Evolutionary conservation across 2,113 vertebrate species (phyloP), one percentile per base, ranked within the genome.

Genomic region (Caranx melampygus): DNA sequence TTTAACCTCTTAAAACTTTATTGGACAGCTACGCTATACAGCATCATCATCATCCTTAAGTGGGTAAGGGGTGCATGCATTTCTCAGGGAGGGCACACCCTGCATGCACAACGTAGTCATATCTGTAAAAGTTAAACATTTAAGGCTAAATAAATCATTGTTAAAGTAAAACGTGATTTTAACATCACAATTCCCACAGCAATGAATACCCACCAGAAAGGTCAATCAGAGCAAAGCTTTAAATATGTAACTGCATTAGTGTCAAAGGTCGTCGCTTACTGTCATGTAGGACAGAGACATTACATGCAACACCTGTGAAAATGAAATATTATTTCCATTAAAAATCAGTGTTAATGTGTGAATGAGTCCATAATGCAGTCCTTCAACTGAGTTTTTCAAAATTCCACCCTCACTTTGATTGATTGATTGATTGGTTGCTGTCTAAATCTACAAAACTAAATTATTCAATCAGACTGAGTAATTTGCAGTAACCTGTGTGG

Each of bases 1-100:
- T 47, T 49, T 57, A 58, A 33, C 59, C 80, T 85, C 74, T 90
- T 92, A 88, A 91, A 93, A 81, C 69, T 94, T 95, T 95, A 94
- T 93, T 86, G 87, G 78, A 68, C 68, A 40, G 34, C 55, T 60
- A 4, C 34, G 52, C 55, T 51, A 33, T 73, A 82, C 55, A 86
- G 52, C 69, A 88, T 82, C 76, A 85, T 86, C 81, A 80, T 84
- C 76, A 85, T 86, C 81, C 79, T 86, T 55, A 11, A 63, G 59
- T n/a, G 65, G 51, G 20, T 20, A 34, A 49, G n/a, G 13, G 78
- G 75, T 80, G 69, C 58, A 55, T 33, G 15, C 3, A 34, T 9
- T 47, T 72, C 20, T 61, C n/a, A 60, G 10, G 58, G 21, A 37
- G 8, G 59, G 3, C 21, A 78, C 76, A 49, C 55, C 67, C 33